Evolutionary conservation across 2,888 invertebrate genomes (phyloP).

Genomic region (Crocallis elinguaria): DNA sequence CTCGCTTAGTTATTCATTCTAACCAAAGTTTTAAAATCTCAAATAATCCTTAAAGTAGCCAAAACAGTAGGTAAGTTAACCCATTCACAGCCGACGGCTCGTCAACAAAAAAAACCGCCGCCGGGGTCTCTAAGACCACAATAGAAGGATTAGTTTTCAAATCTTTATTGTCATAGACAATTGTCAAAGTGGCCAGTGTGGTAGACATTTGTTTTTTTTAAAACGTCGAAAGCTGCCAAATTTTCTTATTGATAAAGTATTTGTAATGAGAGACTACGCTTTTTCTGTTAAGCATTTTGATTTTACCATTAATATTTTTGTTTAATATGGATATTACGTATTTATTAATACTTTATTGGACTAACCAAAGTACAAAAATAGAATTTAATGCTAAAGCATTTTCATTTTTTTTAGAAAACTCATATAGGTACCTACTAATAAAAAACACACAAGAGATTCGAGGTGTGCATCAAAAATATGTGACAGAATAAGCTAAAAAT

Average conservation of each 20-base stretch:
- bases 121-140: slow-evolving; percentile 44
- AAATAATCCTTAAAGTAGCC: slow-evolving; percentile 31
- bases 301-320: too few species aligned
- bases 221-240: slow-evolving; percentile 38
- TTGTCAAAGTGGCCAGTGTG: slow-evolving; percentile 46
- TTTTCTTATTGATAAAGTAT: slow-evolving; percentile 27
- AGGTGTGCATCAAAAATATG: too few species aligned
- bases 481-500: too few species aligned
- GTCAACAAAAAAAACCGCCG: slow-evolving; percentile 27
- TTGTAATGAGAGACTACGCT: background rate
- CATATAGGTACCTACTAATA: too few species aligned
- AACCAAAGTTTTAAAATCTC: background rate
- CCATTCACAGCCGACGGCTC: slow-evolving; percentile 31
- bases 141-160: slow-evolving; percentile 53
- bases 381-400: too few species aligned
- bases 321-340: too few species aligned
- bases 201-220: slow-evolving; percentile 34
- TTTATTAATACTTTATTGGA: too few species aligned
- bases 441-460: too few species aligned
- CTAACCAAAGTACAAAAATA: too few species aligned
- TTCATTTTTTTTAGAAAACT: too few species aligned
- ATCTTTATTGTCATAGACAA: slow-evolving; percentile 49
- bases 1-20: too few species aligned
- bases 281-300: too few species aligned
- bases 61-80: slow-evolving; percentile 46